Evolutionary conservation across 2,888 invertebrate species (phyloP).

Genomic region (Calliopum simillimum): DNA sequence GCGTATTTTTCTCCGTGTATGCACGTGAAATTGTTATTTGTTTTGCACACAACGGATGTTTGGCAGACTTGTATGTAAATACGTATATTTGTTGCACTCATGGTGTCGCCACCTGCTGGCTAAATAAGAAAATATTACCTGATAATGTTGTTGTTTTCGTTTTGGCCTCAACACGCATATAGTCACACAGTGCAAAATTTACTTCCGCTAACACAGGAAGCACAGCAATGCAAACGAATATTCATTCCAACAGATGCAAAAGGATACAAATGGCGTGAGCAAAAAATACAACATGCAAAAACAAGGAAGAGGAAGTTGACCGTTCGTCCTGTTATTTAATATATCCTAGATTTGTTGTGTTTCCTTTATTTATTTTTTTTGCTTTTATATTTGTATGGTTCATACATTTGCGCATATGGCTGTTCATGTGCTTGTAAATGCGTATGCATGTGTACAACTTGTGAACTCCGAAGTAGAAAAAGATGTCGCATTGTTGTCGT

Average conservation of each 20-base stretch:
- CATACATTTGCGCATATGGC: conserved; percentile 29
- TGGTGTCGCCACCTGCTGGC: too few species aligned
- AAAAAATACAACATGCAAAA: conserved; percentile 7
- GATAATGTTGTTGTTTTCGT: neutral
- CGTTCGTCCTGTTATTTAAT: conserved; percentile 56
- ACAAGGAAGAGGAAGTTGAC: conserved; percentile 59
- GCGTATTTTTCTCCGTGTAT: too few species aligned
- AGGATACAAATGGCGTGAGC: neutral
- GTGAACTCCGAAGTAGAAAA: conserved; percentile 35
- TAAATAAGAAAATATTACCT: conserved; percentile 14
- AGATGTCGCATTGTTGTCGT: conserved; percentile 40
- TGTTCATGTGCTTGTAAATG: conserved; percentile 27
- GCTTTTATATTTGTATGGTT: conserved; percentile 19
- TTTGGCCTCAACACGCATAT: neutral
- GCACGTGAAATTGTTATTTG: too few species aligned
- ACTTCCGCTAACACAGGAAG: conserved; percentile 33
- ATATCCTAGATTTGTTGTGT: conserved; percentile 61
- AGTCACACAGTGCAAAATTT: neutral
- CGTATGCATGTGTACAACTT: conserved; percentile 25
- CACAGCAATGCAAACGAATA: conserved; percentile 7
- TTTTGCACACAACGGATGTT: too few species aligned
- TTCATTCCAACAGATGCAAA: neutral
- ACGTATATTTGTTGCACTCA: too few species aligned
- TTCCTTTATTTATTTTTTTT: conserved; percentile 49
- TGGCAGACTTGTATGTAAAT: too few species aligned